Percentiles rank a stretch among this genome's conserved stretches.
These are phyloP conservation scores for Pachyrhynchus sulphureomaculatus DNA, from an alignment of 1,140 invertebrate genomes.

Conservation along the genomic window DNA sequence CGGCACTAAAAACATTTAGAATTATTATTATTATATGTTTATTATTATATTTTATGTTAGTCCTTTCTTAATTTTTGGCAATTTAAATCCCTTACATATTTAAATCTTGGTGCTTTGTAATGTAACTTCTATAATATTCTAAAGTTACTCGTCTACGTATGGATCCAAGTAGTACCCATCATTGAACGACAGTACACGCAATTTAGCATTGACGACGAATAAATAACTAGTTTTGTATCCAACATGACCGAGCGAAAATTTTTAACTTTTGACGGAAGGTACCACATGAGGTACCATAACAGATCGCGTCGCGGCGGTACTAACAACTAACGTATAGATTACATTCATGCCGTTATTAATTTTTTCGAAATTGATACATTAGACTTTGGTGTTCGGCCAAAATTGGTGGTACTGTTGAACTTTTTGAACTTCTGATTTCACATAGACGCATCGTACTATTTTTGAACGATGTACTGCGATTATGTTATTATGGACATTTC, in stretches of 20 bases:
- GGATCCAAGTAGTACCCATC: slow-evolving; percentile 26
- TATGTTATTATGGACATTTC: slow-evolving; percentile 38
- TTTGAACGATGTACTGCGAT: slow-evolving; percentile 33
- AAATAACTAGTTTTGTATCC: slow-evolving; percentile 31
- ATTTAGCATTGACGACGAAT: slow-evolving; percentile 25
- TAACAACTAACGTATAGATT: slow-evolving; percentile 16
- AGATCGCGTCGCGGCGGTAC: slow-evolving; percentile 20
- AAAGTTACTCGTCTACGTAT: too few relatives aligned
- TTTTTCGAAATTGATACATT: slow-evolving; percentile 21
- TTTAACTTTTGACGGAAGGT: slow-evolving; percentile 8
- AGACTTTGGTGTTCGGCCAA: slow-evolving; percentile 29
- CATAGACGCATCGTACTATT: neutral
- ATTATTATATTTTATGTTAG: too few relatives aligned
- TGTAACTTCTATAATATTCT: too few relatives aligned
- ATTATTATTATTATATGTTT: too few relatives aligned
- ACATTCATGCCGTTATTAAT: slow-evolving; percentile 9
- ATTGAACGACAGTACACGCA: slow-evolving; percentile 16
- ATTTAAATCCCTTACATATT: too few relatives aligned
- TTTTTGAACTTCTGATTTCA: slow-evolving; percentile 12
- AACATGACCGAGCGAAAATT: slow-evolving; percentile 29
- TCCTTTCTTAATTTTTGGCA: too few relatives aligned
- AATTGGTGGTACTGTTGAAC: slow-evolving; percentile 28
- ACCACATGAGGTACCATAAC: slow-evolving; percentile 24
- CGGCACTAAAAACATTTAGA: too few relatives aligned
- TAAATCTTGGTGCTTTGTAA: too few relatives aligned